These are phyloP conservation scores for Eurosta solidaginis DNA, from an alignment of 1,140 invertebrate species.

Conservation along the genomic window DNA sequence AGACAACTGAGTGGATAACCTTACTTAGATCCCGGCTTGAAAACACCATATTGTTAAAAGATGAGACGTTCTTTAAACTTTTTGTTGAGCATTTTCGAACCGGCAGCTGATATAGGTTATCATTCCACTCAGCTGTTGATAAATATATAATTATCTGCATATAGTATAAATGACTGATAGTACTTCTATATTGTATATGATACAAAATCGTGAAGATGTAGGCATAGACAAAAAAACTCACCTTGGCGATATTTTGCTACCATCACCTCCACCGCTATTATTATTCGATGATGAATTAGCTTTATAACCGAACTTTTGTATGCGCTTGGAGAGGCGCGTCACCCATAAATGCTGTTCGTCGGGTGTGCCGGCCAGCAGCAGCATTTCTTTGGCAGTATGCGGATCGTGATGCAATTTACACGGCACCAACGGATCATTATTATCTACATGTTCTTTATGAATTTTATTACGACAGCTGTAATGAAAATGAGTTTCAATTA, in stretches of 20 bases:
- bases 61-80: too few relatives aligned
- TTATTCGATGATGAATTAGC: conserved; percentile 71
- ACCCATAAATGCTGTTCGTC: conserved; percentile 95
- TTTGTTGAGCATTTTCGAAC: too few relatives aligned
- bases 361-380: conserved; percentile 80
- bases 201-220: too few relatives aligned
- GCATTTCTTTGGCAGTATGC: conserved; percentile 87
- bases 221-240: too few relatives aligned
- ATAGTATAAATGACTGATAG: too few relatives aligned
- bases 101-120: too few relatives aligned
- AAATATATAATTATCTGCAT: too few relatives aligned
- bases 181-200: too few relatives aligned
- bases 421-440: conserved; percentile 81
- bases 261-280: conserved; percentile 65
- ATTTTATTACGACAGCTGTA: conserved; percentile 91
- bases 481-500: neutral
- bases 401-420: conserved; percentile 94
- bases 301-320: conserved; percentile 92
- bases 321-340: conserved; percentile 84
- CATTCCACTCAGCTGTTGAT: too few relatives aligned
- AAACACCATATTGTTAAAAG: too few relatives aligned
- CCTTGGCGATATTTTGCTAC: conserved; percentile 69
- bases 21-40: too few relatives aligned
- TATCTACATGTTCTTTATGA: conserved; percentile 91
- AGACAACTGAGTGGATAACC: too few relatives aligned